Evolutionary conservation across 2,888 invertebrate species (phyloP).

Genomic region (Anticlea derivata): DNA sequence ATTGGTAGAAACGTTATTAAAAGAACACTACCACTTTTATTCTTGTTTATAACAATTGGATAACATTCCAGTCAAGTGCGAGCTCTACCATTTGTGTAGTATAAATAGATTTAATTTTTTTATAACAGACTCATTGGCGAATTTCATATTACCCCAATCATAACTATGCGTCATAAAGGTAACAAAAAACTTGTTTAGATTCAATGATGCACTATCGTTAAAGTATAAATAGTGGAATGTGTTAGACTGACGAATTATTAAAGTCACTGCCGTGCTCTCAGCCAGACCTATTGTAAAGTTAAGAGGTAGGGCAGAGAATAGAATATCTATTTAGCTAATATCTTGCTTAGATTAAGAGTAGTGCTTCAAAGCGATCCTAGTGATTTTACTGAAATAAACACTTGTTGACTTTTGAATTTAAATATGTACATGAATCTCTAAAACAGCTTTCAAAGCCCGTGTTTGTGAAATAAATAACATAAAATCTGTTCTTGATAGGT

Average conservation of each 20-base stretch:
- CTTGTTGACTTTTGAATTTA: no score
- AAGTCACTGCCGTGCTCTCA: slow-evolving; percentile 34
- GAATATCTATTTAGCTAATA: no score
- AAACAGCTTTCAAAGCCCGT: no score
- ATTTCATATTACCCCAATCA: slow-evolving; percentile 37
- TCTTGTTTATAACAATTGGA: no score
- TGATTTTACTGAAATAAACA: no score
- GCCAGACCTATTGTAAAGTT: slow-evolving; percentile 32
- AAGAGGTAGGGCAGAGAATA: slow-evolving; percentile 41
- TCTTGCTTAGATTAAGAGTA: background rate
- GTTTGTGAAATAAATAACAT: no score
- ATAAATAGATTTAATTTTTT: slow-evolving; percentile 15
- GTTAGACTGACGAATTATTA: slow-evolving; percentile 34
- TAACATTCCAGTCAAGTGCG: background rate
- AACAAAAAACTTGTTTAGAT: slow-evolving; percentile 47
- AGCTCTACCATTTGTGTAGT: slow-evolving; percentile 1
- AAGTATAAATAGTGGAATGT: slow-evolving; percentile 48
- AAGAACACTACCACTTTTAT: no score
- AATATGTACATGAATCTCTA: no score
- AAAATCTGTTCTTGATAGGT: no score
- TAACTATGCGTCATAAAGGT: slow-evolving; percentile 25
- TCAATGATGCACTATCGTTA: slow-evolving; percentile 36
- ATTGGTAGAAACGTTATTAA: no score
- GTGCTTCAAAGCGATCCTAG: no score
- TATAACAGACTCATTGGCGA: slow-evolving; percentile 29